Conservation (phyloP, 2,113 vertebrate species). For the Lophius piscatorius region DNA sequence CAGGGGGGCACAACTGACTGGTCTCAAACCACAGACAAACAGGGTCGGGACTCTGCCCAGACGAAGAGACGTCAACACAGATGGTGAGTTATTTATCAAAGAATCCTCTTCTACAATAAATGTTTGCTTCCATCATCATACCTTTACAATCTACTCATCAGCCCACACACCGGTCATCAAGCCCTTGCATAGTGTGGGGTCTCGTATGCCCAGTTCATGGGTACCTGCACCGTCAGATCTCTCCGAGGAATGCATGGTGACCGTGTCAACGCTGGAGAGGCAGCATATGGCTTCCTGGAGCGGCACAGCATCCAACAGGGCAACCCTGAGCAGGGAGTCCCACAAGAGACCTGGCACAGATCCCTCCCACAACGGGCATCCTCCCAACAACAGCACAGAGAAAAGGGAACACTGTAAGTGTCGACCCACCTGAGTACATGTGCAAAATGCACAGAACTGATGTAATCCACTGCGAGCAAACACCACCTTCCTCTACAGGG, state of each 20-base stretch:
- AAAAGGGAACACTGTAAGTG: slow-evolving; percentile 78
- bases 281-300: slow-evolving; percentile 80
- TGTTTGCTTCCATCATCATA: neutral
- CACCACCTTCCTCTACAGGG: neutral
- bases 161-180: slow-evolving; percentile 61
- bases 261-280: slow-evolving; percentile 78
- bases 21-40: slow-evolving; percentile 69
- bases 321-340: slow-evolving; percentile 68
- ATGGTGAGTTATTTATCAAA: slow-evolving; percentile 63
- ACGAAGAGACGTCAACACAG: slow-evolving; percentile 66
- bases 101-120: slow-evolving; percentile 3
- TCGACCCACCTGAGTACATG: neutral
- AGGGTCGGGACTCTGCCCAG: slow-evolving; percentile 74
- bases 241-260: slow-evolving; percentile 80
- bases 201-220: slow-evolving; percentile 76
- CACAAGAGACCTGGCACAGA: slow-evolving; percentile 74
- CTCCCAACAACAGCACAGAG: slow-evolving; percentile 68
- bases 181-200: slow-evolving; percentile 65
- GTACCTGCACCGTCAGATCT: slow-evolving; percentile 67
- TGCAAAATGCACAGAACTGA: neutral
- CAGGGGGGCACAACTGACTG: slow-evolving; percentile 68
- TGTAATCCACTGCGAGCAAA: neutral
- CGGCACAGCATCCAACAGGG: slow-evolving; percentile 68
- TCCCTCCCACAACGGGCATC: slow-evolving; percentile 61
- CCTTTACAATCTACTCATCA: slow-evolving; percentile 37